Evolutionary conservation across 2,888 invertebrate genomes (phyloP), one percentile per base, ranked within the genome.

Genomic region (Epinotia ramella): DNA sequence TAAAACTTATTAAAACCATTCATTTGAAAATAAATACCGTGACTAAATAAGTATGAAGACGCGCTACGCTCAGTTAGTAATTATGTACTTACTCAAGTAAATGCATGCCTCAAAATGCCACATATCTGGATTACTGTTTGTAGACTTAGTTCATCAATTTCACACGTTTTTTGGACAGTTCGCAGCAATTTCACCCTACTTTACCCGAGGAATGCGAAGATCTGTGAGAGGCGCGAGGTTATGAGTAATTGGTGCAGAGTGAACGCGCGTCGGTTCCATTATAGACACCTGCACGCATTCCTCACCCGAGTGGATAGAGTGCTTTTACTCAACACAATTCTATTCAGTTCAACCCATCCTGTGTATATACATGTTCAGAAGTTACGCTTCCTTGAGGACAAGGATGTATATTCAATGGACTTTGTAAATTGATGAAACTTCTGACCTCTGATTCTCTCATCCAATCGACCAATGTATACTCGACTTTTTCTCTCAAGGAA

Each of bases 191-290:
- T 66, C 60, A 40, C 40, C 40, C 40, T 40, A 40, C 40, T 40
- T 60, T 20, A 71, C 53, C 20, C 20, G 11, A 28, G 60, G 65
- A 40, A 73, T 67, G 73, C 67, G 4, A 53, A 60, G 67, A 60
- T 24, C 20, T 62, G 53, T 60, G 56, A 44, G 73, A 67, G 53
- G 53, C 57, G 73, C 62, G 67, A 60, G 49, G 60, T 62, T 73
- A 67, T 67, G 60, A n/a, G 73, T 67, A 73, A 73, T 73, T 73
- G 67, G 67, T 62, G 73, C 73, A 62, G 13, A 18, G 40, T 67
- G 57, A 40, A 56, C 62, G 73, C 60, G 67, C 62, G 24, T 9
- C 44, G 59, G 46, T 5, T n/a, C 56, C 67, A 62, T 73, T 73
- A 73, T 33, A 71, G 53, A 71, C 60, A 73, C 66, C 73, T 73